These are phyloP conservation scores for Hepsetus odoe DNA, from an alignment of 2,113 vertebrate species.

Conservation along the genomic window DNA sequence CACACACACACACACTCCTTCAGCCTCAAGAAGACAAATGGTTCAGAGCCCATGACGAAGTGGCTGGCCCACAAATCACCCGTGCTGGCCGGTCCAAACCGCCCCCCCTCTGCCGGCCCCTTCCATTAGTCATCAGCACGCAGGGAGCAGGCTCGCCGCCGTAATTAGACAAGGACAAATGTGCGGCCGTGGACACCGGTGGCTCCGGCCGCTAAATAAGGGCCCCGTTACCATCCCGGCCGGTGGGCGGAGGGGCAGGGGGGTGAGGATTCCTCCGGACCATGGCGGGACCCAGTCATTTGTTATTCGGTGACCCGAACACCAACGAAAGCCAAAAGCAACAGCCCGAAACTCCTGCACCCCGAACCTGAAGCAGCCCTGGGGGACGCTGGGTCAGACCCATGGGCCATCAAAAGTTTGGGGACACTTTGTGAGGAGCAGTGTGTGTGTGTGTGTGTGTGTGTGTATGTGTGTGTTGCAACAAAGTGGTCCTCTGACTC, in stretches of 20 bases:
- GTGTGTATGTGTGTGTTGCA: too few species aligned
- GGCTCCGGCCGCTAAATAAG: conserved; percentile 81
- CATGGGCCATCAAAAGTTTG: not conserved
- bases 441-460: too few species aligned
- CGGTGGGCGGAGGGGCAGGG: conserved; percentile 64
- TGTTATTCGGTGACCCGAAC: conserved; percentile 59
- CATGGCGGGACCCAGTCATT: conserved; percentile 64
- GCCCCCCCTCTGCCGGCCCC: conserved; percentile 72
- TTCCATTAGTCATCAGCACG: conserved; percentile 90
- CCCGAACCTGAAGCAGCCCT: not conserved
- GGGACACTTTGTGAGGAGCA: too few species aligned
- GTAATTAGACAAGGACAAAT: conserved; percentile 98
- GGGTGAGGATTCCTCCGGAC: conserved; percentile 54
- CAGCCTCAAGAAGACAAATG: conserved; percentile 86
- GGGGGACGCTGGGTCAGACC: not conserved
- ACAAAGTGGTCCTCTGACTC: too few species aligned
- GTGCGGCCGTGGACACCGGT: conserved; percentile 72
- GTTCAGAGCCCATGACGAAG: conserved; percentile 82
- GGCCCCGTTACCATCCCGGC: conserved; percentile 79
- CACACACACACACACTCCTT: conserved; percentile 70
- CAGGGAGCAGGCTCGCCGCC: conserved; percentile 84
- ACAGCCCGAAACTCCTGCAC: not conserved
- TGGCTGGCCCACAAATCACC: conserved; percentile 88
- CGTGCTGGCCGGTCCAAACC: conserved; percentile 75
- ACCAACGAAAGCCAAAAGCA: not conserved